Evolutionary conservation across 2,113 vertebrate genomes (phyloP), one percentile per base, ranked within the genome.

Genomic region (Aspiorhynchus laticeps): DNA sequence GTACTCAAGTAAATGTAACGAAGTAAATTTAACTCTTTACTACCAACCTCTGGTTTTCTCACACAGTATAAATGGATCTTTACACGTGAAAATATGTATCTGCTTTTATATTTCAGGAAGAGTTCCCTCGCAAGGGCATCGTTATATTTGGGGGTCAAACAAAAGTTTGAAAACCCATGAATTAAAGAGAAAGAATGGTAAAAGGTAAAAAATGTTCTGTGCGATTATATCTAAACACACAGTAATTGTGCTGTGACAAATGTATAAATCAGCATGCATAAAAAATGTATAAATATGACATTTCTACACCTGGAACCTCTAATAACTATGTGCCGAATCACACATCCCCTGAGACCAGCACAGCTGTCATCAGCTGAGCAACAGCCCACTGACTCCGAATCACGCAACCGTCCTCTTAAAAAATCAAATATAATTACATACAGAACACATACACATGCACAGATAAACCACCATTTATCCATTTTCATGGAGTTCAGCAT

Each of bases 301-400:
- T 83, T 43, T 67, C 19, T 53, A 26, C 38, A 87, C 80, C 71
- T 77, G 28, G n/a, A 67, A 12, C 19, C 53, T 83, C 41, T 65
- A 65, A 65, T 74, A 65, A 74, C 48, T 36, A 9, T 28, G n/a
- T 36, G 43, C 79, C 74, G 80, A 46, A 41, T 86, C 65, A 86
- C 63, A 80, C 81, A 33, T 0, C 48, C 63, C 59, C 51, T 28
- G 88, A 89, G 85, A 90, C 88, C 21, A 71, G 80, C 87, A 90
- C 59, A 85, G 85, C 83, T 87, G 80, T 61, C 89, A 81, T 88
- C 73, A 33, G 73, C n/a, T 2, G 24, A 74, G 82, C 79, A 65
- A 56, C 82, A 77, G 90, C 88, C 31, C 78, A 2, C 88, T 88
- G 81, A 86, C 81, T 83, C 82, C 53, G 77, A 69, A 67, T 36